A percentile compares a stretch with the other conserved stretches of the same genome.
phyloP scores from a whole-genome alignment of 2,113 vertebrate genomes.

The Neodontobutis hainanensis region DNA sequence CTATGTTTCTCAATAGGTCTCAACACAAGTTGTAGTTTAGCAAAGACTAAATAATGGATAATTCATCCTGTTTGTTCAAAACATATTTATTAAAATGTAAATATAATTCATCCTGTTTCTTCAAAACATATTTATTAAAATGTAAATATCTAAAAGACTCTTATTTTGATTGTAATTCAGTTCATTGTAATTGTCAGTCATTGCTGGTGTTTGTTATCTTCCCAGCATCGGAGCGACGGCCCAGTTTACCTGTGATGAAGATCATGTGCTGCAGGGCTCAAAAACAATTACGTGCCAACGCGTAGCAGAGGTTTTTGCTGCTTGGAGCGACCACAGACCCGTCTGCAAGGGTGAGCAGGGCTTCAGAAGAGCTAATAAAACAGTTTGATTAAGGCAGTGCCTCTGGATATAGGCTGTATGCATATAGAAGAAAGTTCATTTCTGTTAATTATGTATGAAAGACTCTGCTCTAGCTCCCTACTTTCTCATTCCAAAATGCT shows the following conservation, averaged over 20 bases:
- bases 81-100: slow-evolving; percentile 1
- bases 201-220: slow-evolving; percentile 61
- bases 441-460: slow-evolving; percentile 74
- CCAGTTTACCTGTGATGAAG: slow-evolving; percentile 94
- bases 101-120: background rate
- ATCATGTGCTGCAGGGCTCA: slow-evolving; percentile 95
- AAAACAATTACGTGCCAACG: slow-evolving; percentile 96
- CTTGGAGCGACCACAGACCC: slow-evolving; percentile 96
- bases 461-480: slow-evolving; percentile 48
- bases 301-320: slow-evolving; percentile 94
- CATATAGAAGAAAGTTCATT: slow-evolving; percentile 67
- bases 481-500: slow-evolving; percentile 47
- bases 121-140: slow-evolving; percentile 3
- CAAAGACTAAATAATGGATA: slow-evolving; percentile 4
- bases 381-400: slow-evolving; percentile 70
- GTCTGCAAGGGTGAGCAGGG: slow-evolving; percentile 92
- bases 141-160: background rate
- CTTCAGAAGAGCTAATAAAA: slow-evolving; percentile 60
- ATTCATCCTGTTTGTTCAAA: background rate
- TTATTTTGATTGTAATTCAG: background rate
- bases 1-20: no score
- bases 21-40: no score
- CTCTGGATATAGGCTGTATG: slow-evolving; percentile 61
- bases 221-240: slow-evolving; percentile 88
- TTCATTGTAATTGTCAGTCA: background rate